phyloP scores from a whole-genome alignment of 2,888 invertebrate species.

The Flexamia atlantica region DNA sequence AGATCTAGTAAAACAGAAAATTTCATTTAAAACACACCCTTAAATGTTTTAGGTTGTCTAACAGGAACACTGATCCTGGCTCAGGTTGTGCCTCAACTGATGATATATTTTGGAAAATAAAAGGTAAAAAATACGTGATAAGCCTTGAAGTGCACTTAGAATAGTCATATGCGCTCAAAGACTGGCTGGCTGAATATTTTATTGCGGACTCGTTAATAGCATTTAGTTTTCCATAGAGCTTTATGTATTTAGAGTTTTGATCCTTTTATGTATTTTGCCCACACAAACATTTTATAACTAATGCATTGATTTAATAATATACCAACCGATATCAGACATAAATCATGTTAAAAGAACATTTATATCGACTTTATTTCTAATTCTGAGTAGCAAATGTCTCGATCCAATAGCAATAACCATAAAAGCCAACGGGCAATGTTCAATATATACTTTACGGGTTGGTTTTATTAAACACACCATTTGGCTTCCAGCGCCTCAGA shows the following conservation, averaged over 20 bases:
- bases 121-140: conserved; percentile 11
- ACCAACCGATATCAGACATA: too few species aligned
- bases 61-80: conserved; percentile 11
- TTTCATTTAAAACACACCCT: background rate
- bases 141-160: background rate
- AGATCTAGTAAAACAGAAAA: too few species aligned
- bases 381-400: background rate
- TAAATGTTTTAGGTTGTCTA: conserved; percentile 25
- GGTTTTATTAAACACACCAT: conserved; percentile 35
- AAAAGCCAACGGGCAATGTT: conserved; percentile 31
- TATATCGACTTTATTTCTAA: background rate
- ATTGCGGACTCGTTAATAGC: too few species aligned
- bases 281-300: too few species aligned
- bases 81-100: background rate
- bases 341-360: too few species aligned
- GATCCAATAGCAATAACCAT: background rate
- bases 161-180: background rate
- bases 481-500: conserved; percentile 15
- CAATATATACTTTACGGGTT: conserved; percentile 38
- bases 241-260: too few species aligned
- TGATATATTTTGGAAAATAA: conserved; percentile 27
- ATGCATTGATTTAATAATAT: too few species aligned
- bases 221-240: too few species aligned
- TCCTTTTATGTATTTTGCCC: too few species aligned
- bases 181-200: background rate